Conservation (phyloP, 1,140 invertebrate species). For the Anastatus disparis region DNA sequence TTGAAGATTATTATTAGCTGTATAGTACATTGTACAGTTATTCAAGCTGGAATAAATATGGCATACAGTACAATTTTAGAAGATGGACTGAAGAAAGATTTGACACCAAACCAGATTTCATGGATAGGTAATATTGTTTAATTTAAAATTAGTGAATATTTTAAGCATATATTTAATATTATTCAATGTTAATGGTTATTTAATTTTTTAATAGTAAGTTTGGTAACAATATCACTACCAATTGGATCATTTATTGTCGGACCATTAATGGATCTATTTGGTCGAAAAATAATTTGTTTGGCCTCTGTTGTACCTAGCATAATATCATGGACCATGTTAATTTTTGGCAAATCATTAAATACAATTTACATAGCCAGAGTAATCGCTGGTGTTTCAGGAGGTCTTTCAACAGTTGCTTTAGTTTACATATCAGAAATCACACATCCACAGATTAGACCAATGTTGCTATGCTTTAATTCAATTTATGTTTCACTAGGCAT, state of each 20-base stretch:
- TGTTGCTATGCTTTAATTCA: slow-evolving; percentile 70
- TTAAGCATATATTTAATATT: neutral
- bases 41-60: slow-evolving; percentile 69
- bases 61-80: slow-evolving; percentile 67
- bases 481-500: slow-evolving; percentile 70
- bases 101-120: slow-evolving; percentile 55
- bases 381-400: slow-evolving; percentile 67
- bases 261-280: slow-evolving; percentile 74
- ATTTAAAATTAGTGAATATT: slow-evolving; percentile 11
- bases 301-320: slow-evolving; percentile 69
- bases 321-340: slow-evolving; percentile 71
- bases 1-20: slow-evolving; percentile 62
- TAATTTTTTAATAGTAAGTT: slow-evolving; percentile 63
- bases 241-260: slow-evolving; percentile 68
- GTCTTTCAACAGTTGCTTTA: slow-evolving; percentile 66
- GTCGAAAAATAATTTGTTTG: slow-evolving; percentile 70
- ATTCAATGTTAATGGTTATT: neutral
- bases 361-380: slow-evolving; percentile 66
- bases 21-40: slow-evolving; percentile 62
- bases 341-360: slow-evolving; percentile 55
- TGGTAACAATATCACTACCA: slow-evolving; percentile 68
- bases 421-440: slow-evolving; percentile 72
- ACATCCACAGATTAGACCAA: slow-evolving; percentile 66
- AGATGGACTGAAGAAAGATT: slow-evolving; percentile 57
- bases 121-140: slow-evolving; percentile 65